Percentiles rank a stretch among this genome's conserved stretches.
phyloP scores from a whole-genome alignment of 2,113 vertebrate genomes.

The Aphelocoma coerulescens region DNA sequence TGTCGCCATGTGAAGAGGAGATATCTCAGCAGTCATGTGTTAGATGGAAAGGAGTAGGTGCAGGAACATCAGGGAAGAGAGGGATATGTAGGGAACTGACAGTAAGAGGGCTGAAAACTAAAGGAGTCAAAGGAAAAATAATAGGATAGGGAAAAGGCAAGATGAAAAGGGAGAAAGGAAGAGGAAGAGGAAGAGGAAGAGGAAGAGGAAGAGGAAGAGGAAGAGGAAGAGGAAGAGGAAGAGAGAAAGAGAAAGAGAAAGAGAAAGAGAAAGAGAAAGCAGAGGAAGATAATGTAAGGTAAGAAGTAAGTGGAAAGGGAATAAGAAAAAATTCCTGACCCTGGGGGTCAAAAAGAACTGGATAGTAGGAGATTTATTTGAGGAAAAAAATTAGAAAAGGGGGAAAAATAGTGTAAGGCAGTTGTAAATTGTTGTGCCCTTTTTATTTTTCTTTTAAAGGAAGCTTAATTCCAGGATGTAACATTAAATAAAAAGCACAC shows the following conservation, averaged over 20 bases:
- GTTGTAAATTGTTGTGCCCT: background rate
- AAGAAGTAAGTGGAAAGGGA: background rate
- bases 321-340: background rate
- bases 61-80: background rate
- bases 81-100: background rate
- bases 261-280: background rate
- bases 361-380: background rate
- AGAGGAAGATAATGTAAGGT: background rate
- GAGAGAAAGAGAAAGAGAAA: background rate
- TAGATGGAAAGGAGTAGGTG: background rate
- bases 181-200: background rate
- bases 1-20: background rate
- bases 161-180: background rate
- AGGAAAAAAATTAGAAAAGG: background rate
- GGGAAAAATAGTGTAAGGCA: fast-evolving
- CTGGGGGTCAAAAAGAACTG: background rate
- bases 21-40: background rate
- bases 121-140: background rate
- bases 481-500: background rate
- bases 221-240: background rate
- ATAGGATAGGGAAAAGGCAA: background rate
- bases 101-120: background rate
- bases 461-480: background rate
- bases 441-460: background rate
- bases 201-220: background rate